Base-by-base conservation (phyloP, 2,888 invertebrate genomes). In the Lomographa bimaculata region DNA sequence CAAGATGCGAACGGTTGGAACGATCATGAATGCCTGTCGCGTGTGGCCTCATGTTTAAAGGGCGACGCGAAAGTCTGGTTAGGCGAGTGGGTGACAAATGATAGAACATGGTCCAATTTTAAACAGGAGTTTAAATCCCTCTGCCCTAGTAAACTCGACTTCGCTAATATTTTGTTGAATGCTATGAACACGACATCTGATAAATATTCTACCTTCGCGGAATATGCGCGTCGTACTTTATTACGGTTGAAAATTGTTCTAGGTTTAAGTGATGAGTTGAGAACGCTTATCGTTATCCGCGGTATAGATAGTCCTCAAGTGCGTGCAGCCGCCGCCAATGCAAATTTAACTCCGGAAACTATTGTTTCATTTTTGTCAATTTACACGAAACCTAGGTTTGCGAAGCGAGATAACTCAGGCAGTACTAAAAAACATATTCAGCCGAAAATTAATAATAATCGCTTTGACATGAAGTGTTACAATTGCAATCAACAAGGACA, bases 31-130 rank as follows among this genome's bases (percentile, higher is more conserved):
- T 41, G 35, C 9, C 7, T 41, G 3, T 34, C 35, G 0, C 14
- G 41, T 2, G 10, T 41, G 5, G 41, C 9, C 0, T 10, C 27
- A 8, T 49, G 49, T n/a, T 8, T 49, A 1, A 45, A 28, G 14
- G 50, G 50, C 0, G 47, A 47, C 10, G 47, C 51, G 4, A 27
- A 8, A 5, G 16, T 18, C 0, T 48, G 51, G 48, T 21, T 51
- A 1, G 36, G 26, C 9, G 43, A 48, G 7, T 51, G 46, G 48
- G 25, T 25, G 0, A 32, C 48, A 0, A 41, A 16, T 7, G 48
- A 48, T 8, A 42, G 47, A 6, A 27, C 38, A 0, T 48, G 51
- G 51, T 14, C 37, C 1, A 48, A 29, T 17, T 51, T 51, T 18
- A 19, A 21, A n/a, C 7, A 4, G 5, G 42, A 50, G 2, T 50